Evolutionary conservation across 1,140 invertebrate genomes (phyloP).

Genomic region (Pseudoatta argentina): DNA sequence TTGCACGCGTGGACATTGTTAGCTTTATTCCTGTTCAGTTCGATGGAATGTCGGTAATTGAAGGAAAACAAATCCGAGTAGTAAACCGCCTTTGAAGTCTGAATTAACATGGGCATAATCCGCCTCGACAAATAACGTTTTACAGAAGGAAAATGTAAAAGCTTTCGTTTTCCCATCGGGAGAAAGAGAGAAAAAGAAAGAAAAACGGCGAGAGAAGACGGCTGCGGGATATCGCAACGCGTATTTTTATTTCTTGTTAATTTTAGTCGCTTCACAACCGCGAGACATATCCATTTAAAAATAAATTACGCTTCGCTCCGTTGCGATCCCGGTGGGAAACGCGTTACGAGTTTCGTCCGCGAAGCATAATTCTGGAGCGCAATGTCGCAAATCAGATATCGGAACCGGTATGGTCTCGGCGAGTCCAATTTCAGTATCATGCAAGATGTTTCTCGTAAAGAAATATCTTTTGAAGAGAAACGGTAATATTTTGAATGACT

Average conservation of each 20-base stretch:
- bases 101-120: conserved; percentile 32
- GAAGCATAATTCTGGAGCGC: conserved; percentile 18
- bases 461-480: conserved; percentile 22
- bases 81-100: conserved; percentile 40
- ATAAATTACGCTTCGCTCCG: conserved; percentile 39
- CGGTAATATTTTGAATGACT: not conserved
- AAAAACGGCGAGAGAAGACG: conserved; percentile 12
- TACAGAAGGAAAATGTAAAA: conserved; percentile 1
- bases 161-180: not conserved
- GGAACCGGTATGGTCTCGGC: conserved; percentile 33
- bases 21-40: conserved; percentile 3
- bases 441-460: not conserved
- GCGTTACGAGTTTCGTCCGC: conserved; percentile 12
- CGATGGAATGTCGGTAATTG: conserved; percentile 37
- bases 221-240: conserved; percentile 15
- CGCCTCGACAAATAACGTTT: conserved; percentile 47
- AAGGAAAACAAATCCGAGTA: conserved; percentile 53
- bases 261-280: conserved; percentile 44
- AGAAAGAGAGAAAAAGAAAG: conserved; percentile 27
- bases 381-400: conserved; percentile 51
- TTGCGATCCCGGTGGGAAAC: conserved; percentile 43
- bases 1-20: not conserved
- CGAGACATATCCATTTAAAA: conserved; percentile 35
- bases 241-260: conserved; percentile 58
- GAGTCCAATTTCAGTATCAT: conserved; percentile 30